A percentile compares a stretch with the other conserved stretches of the same genome.
These are phyloP conservation scores for Ceriagrion tenellum DNA, from an alignment of 2,888 invertebrate genomes.

Conservation along the genomic window DNA sequence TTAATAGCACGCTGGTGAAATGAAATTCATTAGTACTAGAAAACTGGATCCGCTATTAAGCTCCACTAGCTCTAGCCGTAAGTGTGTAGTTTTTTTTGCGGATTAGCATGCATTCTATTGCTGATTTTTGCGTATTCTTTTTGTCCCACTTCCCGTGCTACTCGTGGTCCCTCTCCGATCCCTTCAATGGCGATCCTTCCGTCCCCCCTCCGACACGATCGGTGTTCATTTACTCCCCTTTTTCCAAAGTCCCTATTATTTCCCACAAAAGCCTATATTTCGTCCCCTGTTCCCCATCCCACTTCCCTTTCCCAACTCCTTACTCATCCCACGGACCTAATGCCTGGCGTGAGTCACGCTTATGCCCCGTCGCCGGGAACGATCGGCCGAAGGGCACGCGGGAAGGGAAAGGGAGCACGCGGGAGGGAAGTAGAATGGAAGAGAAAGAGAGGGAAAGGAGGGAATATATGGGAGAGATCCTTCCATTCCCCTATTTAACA, in stretches of 20 bases:
- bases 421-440: background rate
- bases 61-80: background rate
- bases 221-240: background rate
- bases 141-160: background rate
- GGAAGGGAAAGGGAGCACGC: background rate
- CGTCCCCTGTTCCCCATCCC: background rate
- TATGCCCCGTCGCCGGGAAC: background rate
- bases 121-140: background rate
- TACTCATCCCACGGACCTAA: background rate
- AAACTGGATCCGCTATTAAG: no score
- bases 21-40: no score
- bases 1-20: no score
- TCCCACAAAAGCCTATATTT: background rate
- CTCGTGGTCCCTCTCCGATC: background rate
- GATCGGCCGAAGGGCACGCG: background rate
- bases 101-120: background rate
- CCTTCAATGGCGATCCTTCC: background rate
- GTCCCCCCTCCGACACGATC: background rate
- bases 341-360: conserved; percentile 39
- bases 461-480: background rate
- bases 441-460: background rate
- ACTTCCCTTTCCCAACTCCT: no score
- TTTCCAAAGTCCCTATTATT: background rate
- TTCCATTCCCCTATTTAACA: conserved; percentile 14
- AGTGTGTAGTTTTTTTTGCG: background rate